Base-by-base conservation (phyloP, 2,888 invertebrate species). In the Luffia ferchaultella region DNA sequence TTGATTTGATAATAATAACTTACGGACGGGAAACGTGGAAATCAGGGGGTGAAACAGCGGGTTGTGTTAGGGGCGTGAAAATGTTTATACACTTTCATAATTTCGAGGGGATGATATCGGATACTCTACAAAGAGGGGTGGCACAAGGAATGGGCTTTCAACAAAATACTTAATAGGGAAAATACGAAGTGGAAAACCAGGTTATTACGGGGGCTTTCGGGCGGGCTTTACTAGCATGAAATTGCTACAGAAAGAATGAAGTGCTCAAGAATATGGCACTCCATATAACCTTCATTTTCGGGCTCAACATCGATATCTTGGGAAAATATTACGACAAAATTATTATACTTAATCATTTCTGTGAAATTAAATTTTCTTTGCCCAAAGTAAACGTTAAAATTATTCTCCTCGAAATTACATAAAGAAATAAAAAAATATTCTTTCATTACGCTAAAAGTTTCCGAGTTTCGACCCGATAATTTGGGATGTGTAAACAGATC, bases 51-150 rank as follows among this genome's bases (percentile, higher is more conserved):
- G 64, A 54, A 43, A 42, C 48, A 41, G 48, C 48, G 48, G 45
- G 44, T 18, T 18, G 41, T 40, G 57, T 58, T 58, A 58, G 59
- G 79, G 80, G 80, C 76, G 82, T 78, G 79, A 80, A 78, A 82
- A 80, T 80, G 78, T 83, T 80, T 78, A 80, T 80, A 82, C 80
- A 79, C 76, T 79, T 80, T 79, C 77, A 82, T 82, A 82, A 82
- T 82, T 80, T 77, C 68, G 72, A 77, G 68, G 82, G 82, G 79
- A 74, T 77, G 71, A 73, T 76, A 79, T 77, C 73, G 69, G 64
- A 76, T 72, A 65, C 66, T 51, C 20, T 43, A 20, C n/a, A 70
- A 68, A 65, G 71, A 72, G 74, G 79, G 76, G 71, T 61, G 62
- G 59, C 61, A 49, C 52, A 30, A 12, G 64, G 60, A 67, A 67